These are phyloP conservation scores for Calliphora vicina DNA, from an alignment of 1,140 invertebrate genomes.

Conservation along the genomic window DNA sequence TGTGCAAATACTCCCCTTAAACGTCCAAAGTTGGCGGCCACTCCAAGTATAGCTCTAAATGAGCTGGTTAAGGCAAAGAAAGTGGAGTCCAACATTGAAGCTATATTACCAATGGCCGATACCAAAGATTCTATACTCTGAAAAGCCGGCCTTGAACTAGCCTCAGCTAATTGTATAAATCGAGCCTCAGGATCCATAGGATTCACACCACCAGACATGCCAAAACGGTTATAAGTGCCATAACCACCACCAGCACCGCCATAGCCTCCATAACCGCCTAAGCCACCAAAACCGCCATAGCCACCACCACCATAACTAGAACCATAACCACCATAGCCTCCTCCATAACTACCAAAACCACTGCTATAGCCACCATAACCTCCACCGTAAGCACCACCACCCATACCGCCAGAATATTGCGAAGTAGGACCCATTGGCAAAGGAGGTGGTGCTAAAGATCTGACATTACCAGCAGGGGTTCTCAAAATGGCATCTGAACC, in stretches of 20 bases:
- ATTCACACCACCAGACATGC: conserved; percentile 63
- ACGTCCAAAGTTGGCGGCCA: conserved; percentile 92
- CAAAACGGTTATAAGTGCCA: conserved; percentile 61
- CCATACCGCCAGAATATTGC: not conserved
- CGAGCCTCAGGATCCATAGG: conserved; percentile 64
- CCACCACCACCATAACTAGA: conserved; percentile 42
- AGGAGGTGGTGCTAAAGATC: conserved; percentile 48
- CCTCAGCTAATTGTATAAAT: conserved; percentile 87
- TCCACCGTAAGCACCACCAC: not conserved
- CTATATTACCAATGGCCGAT: conserved; percentile 88
- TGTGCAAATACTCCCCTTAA: conserved; percentile 83
- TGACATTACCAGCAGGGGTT: conserved; percentile 55
- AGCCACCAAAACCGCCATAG: conserved; percentile 40
- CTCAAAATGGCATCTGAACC: conserved; percentile 44
- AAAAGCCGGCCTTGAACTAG: conserved; percentile 89
- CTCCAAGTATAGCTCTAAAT: conserved; percentile 92
- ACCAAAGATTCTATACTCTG: conserved; percentile 94
- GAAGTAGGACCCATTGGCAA: conserved; percentile 46
- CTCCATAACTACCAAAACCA: conserved; percentile 38
- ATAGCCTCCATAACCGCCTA: conserved; percentile 54
- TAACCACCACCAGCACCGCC: conserved; percentile 50
- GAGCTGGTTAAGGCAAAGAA: conserved; percentile 94
- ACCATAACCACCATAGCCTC: conserved; percentile 36
- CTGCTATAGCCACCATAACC: conserved; percentile 37
- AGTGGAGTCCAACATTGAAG: conserved; percentile 96